Conservation (phyloP, 1,140 invertebrate genomes). For the Dryas iulia region DNA sequence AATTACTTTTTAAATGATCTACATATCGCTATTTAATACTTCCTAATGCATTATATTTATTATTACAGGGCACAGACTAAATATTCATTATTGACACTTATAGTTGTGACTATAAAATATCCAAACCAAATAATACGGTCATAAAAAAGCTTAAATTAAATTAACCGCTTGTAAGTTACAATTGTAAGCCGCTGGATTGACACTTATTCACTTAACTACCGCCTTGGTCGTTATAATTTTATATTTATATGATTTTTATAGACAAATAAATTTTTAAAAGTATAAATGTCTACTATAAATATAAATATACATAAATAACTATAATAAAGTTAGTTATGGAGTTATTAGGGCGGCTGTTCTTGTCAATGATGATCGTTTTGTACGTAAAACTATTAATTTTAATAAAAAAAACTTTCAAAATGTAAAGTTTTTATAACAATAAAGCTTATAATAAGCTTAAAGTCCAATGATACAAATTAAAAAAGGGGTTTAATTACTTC, state of each 20-base stretch:
- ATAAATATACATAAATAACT: background rate
- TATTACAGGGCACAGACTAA: background rate
- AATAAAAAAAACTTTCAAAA: too few relatives aligned
- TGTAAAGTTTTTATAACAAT: too few relatives aligned
- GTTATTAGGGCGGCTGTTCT: too few relatives aligned
- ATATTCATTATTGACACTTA: background rate
- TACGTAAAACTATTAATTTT: too few relatives aligned
- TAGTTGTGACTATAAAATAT: background rate
- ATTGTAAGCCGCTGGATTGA: slow-evolving; percentile 8
- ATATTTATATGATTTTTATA: slow-evolving; percentile 21
- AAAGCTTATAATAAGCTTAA: too few relatives aligned
- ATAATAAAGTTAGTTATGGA: too few relatives aligned
- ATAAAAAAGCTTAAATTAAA: slow-evolving; percentile 18
- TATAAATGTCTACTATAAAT: too few relatives aligned
- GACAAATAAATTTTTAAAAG: background rate
- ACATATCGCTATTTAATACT: background rate
- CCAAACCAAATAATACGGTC: slow-evolving; percentile 8
- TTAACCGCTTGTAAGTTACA: slow-evolving; percentile 6
- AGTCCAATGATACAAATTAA: too few relatives aligned
- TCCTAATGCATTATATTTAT: background rate
- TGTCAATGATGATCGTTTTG: too few relatives aligned
- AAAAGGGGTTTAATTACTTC: too few relatives aligned
- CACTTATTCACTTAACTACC: slow-evolving; percentile 16
- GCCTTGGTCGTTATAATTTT: background rate
- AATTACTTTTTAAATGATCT: background rate